These are phyloP conservation scores for Leptura quadrifasciata DNA, from an alignment of 2,888 invertebrate genomes.

Conservation along the genomic window DNA sequence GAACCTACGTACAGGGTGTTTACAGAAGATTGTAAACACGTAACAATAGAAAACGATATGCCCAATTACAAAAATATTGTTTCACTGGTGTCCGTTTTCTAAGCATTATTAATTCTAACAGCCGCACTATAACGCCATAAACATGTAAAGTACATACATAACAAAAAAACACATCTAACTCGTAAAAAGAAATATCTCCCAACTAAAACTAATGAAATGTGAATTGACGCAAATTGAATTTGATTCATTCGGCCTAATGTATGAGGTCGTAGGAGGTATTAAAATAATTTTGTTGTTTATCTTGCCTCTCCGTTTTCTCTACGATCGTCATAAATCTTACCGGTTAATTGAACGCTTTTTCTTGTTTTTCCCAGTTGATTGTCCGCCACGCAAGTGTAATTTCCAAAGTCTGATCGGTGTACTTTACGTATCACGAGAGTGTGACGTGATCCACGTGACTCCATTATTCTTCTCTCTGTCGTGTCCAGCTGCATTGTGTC, in stretches of 20 bases:
- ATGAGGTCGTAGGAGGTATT: constrained; percentile 45
- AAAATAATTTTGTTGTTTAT: constrained; percentile 55
- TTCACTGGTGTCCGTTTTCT: no score
- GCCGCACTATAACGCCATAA: no score
- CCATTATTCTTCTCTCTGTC: constrained; percentile 81
- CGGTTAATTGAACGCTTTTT: constrained; percentile 80
- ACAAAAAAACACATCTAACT: neutral
- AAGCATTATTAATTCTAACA: no score
- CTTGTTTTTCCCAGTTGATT: constrained; percentile 81
- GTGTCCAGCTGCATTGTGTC: constrained; percentile 82
- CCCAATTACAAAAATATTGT: no score
- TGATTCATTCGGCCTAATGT: constrained; percentile 38
- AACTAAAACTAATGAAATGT: constrained; percentile 14
- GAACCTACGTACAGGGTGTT: no score
- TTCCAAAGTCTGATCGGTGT: constrained; percentile 81
- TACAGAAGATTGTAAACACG: no score
- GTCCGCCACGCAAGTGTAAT: constrained; percentile 83
- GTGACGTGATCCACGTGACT: constrained; percentile 80
- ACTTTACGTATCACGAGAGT: constrained; percentile 82
- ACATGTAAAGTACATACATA: neutral
- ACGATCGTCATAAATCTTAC: constrained; percentile 70
- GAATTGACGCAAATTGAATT: neutral
- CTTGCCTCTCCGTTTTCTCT: constrained; percentile 29
- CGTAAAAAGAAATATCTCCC: neutral
- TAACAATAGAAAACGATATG: no score